Base-by-base conservation (phyloP, 2,113 vertebrate genomes). In the Lipophrys pholis region DNA sequence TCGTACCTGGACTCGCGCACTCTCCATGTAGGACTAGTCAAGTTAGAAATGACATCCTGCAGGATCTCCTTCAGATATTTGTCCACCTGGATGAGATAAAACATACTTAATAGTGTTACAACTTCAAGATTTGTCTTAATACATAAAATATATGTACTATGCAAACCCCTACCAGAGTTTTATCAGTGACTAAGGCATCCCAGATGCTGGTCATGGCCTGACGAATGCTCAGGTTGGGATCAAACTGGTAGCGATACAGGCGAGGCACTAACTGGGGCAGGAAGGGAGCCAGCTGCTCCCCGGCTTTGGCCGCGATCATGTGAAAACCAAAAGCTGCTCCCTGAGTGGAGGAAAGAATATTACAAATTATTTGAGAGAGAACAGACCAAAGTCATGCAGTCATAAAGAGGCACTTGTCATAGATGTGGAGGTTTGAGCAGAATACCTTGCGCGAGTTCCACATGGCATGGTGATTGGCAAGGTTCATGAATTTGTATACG, bases 131-230 rank as follows among this genome's bases (percentile, higher is more conserved):
- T 7, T 3, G 16, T 7, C 1, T 16, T 1, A 17, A 4, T 30
- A 30, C 21, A 30, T 4, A 30, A 30, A 30, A 30, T 30, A 30
- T 30, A 30, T 30, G 21, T 12, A 5, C 21, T 30, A 30, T 30
- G 21, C 11, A 5, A 35, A 10, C 0, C 66, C 95, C 90, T 92
- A 96, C 98, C 84, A 87, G 86, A 0, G 94, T 94, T 82, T 99
- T 99, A 86, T 99, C 97, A 0, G 95, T 96, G 78, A 99, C 97
- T 48, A 99, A 63, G 0, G 98, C 97, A 41, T 97, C 97, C 98
- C 98, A 99, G 90, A 99, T 99, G 91, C 97, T 98, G 57, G 95
- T 99, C 97, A 99, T 99, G 55, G 98, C 97, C 85, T 97, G 96
- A 17, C 97, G 95, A 80, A 99, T 96, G 73, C 94, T 94, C 83